Evolutionary conservation across 2,113 vertebrate genomes (phyloP).

Genomic region (Urocynchramus pylzowi): DNA sequence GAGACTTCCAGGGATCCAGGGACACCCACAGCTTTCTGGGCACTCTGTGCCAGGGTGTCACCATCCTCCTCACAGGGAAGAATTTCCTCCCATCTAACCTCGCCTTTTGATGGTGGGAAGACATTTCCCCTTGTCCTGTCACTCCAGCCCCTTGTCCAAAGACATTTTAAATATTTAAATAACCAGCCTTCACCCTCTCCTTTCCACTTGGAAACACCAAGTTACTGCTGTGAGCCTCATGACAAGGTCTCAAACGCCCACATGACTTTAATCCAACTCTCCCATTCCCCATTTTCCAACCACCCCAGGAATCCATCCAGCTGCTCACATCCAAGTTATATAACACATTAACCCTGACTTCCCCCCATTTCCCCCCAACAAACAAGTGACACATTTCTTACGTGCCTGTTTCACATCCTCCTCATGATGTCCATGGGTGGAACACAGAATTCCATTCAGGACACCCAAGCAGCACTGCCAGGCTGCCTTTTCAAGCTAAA

Average conservation of each 20-base stretch:
- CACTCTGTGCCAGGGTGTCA: neutral
- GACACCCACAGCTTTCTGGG: neutral
- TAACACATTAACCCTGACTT: neutral
- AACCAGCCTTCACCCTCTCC: neutral
- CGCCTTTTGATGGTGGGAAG: neutral
- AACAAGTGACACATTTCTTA: neutral
- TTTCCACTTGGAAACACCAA: rapidly evolving
- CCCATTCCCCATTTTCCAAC: neutral
- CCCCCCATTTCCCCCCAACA: neutral
- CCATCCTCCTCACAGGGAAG: neutral
- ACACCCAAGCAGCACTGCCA: neutral
- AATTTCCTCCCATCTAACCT: neutral
- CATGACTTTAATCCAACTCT: neutral
- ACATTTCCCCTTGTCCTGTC: neutral
- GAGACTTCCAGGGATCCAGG: neutral
- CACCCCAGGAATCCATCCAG: neutral
- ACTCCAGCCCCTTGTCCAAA: neutral
- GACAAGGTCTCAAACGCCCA: neutral
- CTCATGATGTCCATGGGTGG: neutral
- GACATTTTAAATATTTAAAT: neutral
- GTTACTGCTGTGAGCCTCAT: neutral
- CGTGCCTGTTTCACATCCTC: neutral
- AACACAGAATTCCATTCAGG: neutral
- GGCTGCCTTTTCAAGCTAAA: neutral
- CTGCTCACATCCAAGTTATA: neutral